Conservation (phyloP, 2,888 invertebrate genomes). For the Leptinotarsa juncta region DNA sequence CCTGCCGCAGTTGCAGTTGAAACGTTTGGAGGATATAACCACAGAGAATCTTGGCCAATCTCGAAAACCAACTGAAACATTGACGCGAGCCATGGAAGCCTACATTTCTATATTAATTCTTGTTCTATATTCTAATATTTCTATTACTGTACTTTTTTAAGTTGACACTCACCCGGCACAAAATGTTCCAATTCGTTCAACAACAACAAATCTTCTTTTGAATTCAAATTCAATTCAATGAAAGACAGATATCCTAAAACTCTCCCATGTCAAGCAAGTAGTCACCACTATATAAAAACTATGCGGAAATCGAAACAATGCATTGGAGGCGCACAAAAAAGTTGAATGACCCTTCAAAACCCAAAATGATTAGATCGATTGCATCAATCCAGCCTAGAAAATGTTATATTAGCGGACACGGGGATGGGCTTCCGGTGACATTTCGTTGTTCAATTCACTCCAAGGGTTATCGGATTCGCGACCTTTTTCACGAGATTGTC, state of each 20-base stretch:
- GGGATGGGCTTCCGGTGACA: conserved; percentile 49
- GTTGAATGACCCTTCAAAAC: conserved; percentile 46
- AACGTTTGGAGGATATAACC: no score
- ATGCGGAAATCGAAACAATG: conserved; percentile 39
- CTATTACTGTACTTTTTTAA: no score
- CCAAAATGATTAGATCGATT: conserved; percentile 38
- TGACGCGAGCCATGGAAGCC: no score
- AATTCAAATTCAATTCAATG: no score
- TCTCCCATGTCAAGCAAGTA: background rate
- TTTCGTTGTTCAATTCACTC: conserved; percentile 42
- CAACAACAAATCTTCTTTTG: no score
- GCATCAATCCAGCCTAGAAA: conserved; percentile 40
- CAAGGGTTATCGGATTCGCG: conserved; percentile 36
- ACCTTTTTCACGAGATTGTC: conserved; percentile 36
- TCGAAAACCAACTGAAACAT: no score
- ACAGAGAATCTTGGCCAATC: no score
- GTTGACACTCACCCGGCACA: no score
- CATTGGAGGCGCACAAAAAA: conserved; percentile 33
- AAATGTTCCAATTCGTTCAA: no score
- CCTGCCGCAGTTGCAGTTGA: no score
- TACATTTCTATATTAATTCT: no score
- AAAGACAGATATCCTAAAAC: background rate
- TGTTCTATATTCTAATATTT: no score
- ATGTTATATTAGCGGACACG: conserved; percentile 40
- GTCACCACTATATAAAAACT: background rate